phyloP scores from a whole-genome alignment of 2,888 invertebrate species.

The Eulithis prunata region DNA sequence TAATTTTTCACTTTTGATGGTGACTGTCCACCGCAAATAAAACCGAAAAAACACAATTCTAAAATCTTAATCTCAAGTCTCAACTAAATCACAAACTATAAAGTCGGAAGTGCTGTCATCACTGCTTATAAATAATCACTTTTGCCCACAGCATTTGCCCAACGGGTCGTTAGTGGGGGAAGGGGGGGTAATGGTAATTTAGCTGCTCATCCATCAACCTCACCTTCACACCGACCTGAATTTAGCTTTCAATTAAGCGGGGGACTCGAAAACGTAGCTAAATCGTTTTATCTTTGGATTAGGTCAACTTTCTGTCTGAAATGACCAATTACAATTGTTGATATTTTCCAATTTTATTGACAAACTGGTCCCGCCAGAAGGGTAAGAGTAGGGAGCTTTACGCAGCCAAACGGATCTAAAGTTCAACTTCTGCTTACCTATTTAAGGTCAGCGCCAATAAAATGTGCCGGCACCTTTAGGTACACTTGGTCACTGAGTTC shows the following conservation, averaged over 20 bases:
- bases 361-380: too few species aligned
- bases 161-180: conserved; percentile 66
- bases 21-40: conserved; percentile 23
- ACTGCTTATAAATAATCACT: conserved; percentile 73
- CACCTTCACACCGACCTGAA: conserved; percentile 70
- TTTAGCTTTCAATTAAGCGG: conserved; percentile 69
- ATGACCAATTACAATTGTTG: neutral
- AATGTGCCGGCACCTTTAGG: too few species aligned
- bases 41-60: conserved; percentile 46
- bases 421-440: too few species aligned
- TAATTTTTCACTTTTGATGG: neutral
- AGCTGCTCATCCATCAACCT: conserved; percentile 75
- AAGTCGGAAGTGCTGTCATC: conserved; percentile 79
- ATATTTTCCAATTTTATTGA: too few species aligned
- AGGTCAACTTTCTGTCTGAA: neutral
- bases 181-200: conserved; percentile 63
- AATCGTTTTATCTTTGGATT: conserved; percentile 9
- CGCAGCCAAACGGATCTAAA: too few species aligned
- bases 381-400: too few species aligned
- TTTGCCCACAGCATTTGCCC: conserved; percentile 59
- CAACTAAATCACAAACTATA: conserved; percentile 63
- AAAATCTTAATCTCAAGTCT: conserved; percentile 62
- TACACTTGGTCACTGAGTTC: too few species aligned
- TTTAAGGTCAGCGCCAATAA: too few species aligned
- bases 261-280: conserved; percentile 44